A percentile compares a stretch with the other conserved stretches of the same genome.
Conservation (phyloP, 2,797 vertebrate genomes). For the Anableps anableps region DNA sequence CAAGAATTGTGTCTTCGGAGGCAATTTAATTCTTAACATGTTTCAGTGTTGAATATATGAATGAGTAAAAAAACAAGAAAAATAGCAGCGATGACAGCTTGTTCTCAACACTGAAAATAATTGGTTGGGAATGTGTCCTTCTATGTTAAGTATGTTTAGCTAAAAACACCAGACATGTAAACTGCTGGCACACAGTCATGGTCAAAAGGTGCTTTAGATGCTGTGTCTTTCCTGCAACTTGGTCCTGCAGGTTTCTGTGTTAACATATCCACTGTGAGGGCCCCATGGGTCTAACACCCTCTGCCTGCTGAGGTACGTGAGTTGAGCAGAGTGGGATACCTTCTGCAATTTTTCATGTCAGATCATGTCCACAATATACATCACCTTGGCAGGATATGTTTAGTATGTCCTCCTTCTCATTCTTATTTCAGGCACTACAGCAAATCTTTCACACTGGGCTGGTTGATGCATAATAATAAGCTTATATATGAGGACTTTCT, state of each 20-base stretch:
- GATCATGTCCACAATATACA: conserved; percentile 45
- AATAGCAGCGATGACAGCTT: conserved; percentile 36
- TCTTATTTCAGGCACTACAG: conserved; percentile 36
- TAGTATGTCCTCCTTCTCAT: conserved; percentile 11
- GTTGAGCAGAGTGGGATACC: conserved; percentile 29
- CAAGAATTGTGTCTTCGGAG: conserved; percentile 53
- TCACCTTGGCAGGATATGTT: conserved; percentile 36
- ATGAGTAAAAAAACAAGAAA: conserved; percentile 52
- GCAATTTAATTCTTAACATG: conserved; percentile 76
- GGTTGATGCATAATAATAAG: conserved; percentile 55
- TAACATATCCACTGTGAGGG: conserved; percentile 44
- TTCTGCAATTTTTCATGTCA: conserved; percentile 45
- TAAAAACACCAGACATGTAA: conserved; percentile 33
- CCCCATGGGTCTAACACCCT: conserved; percentile 22
- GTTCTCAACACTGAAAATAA: conserved; percentile 52
- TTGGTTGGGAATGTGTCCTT: conserved; percentile 21
- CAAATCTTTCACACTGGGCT: conserved; percentile 44
- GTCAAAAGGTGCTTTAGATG: conserved; percentile 26
- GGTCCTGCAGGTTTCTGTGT: conserved; percentile 43
- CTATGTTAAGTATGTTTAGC: conserved; percentile 29
- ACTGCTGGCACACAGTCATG: conserved; percentile 32
- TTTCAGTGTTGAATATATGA: conserved; percentile 73
- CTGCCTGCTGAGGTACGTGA: conserved; percentile 1
- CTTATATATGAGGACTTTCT: conserved; percentile 40
- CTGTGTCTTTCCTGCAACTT: conserved; percentile 21